Conservation (phyloP, 2,113 vertebrate genomes). For the Syrrhaptes paradoxus region DNA sequence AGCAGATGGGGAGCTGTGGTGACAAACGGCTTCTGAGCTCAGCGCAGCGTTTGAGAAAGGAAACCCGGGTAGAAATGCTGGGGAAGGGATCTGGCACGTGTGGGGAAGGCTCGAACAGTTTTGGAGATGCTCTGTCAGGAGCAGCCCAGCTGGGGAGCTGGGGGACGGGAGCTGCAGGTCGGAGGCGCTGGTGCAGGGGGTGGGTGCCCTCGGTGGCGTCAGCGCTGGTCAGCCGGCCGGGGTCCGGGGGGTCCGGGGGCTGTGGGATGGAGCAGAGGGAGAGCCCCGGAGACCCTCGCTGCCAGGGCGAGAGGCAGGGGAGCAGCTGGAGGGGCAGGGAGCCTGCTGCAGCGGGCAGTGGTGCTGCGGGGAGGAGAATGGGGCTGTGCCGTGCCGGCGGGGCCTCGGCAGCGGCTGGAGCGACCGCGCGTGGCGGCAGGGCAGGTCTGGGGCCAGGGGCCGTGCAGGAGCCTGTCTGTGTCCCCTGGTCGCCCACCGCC, state of each 20-base stretch:
- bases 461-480: background rate
- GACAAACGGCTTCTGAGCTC: background rate
- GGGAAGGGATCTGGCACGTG: rapidly evolving
- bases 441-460: background rate
- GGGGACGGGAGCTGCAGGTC: background rate
- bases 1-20: background rate
- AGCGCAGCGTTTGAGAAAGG: background rate
- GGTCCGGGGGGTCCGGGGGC: rapidly evolving
- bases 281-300: background rate
- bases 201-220: rapidly evolving
- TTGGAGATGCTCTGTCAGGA: background rate
- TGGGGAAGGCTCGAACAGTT: background rate
- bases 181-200: background rate
- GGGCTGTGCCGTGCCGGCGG: background rate
- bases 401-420: background rate
- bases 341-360: rapidly evolving
- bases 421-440: rapidly evolving
- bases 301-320: background rate
- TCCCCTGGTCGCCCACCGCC: background rate
- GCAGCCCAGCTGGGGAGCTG: background rate
- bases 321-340: background rate
- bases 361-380: rapidly evolving
- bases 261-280: background rate
- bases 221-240: background rate
- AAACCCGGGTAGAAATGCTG: background rate